phyloP scores from a whole-genome alignment of 2,797 vertebrate genomes.

The Aselliscus stoliczkanus region DNA sequence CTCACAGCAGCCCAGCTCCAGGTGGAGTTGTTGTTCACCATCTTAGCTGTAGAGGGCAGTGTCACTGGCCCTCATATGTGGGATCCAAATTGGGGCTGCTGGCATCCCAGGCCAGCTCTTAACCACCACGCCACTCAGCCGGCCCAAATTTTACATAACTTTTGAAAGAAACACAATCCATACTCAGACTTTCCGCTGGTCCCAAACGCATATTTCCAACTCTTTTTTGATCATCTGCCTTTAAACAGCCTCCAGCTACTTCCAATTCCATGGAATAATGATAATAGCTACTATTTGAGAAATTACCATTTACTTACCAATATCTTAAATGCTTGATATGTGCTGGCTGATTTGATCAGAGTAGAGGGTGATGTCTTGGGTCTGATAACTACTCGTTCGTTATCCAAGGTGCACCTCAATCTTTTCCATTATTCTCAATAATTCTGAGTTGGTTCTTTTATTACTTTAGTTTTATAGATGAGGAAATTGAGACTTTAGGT shows the following conservation, averaged over 20 bases:
- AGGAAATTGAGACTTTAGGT: not conserved
- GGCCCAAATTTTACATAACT: not conserved
- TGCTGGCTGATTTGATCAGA: not conserved
- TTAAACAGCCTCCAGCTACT: not conserved
- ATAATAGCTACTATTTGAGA: not conserved
- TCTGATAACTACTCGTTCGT: not conserved
- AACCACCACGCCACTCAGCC: no score
- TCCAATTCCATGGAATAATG: not conserved
- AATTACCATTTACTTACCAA: not conserved
- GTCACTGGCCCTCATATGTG: no score
- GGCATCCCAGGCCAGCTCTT: no score
- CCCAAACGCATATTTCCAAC: not conserved
- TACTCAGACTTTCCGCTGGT: not conserved
- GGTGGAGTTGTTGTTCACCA: no score
- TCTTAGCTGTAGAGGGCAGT: no score
- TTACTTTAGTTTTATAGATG: slow-evolving; percentile 7
- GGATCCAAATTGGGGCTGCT: no score
- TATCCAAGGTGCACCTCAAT: not conserved
- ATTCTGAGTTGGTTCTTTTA: not conserved
- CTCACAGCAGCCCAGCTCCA: no score
- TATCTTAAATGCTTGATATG: not conserved
- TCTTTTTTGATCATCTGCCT: not conserved
- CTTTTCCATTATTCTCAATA: not conserved
- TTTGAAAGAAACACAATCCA: not conserved
- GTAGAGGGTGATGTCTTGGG: not conserved